A percentile compares a stretch with the other conserved stretches of the same genome.
Conservation (phyloP, 2,113 vertebrate species). For the Poeciliopsis prolifica region DNA sequence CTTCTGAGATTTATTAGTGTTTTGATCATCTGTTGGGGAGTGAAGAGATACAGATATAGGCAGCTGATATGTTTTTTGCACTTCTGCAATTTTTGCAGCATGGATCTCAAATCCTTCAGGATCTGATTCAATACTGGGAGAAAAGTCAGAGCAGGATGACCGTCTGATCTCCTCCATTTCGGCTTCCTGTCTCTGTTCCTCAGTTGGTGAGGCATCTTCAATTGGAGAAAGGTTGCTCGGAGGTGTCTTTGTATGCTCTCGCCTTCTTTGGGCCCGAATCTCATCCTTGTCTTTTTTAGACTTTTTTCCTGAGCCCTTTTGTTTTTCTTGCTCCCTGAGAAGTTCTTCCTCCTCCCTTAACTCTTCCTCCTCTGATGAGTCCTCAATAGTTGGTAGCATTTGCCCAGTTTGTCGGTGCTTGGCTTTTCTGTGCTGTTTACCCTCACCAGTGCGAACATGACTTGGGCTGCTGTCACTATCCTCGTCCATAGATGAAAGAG, state of each 20-base stretch:
- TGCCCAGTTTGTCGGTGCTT: constrained; percentile 92
- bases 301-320: constrained; percentile 92
- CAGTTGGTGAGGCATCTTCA: constrained; percentile 96
- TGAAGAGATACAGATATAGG: constrained; percentile 91
- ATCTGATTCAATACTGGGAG: constrained; percentile 96
- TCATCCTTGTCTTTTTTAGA: constrained; percentile 98
- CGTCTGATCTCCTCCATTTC: constrained; percentile 98
- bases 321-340: constrained; percentile 93
- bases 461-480: constrained; percentile 97
- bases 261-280: constrained; percentile 90
- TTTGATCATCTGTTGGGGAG: constrained; percentile 90
- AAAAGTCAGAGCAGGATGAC: constrained; percentile 98
- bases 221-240: constrained; percentile 97
- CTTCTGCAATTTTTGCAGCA: constrained; percentile 91
- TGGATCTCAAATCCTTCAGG: constrained; percentile 94
- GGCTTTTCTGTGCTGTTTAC: constrained; percentile 95
- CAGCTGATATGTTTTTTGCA: constrained; percentile 93
- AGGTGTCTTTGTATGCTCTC: constrained; percentile 91
- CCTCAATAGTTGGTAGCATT: constrained; percentile 94
- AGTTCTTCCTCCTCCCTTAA: constrained; percentile 94
- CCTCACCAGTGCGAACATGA: constrained; percentile 89
- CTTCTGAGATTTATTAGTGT: constrained; percentile 72
- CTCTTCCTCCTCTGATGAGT: constrained; percentile 98
- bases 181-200: constrained; percentile 94
- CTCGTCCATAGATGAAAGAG: constrained; percentile 95